Conservation (phyloP, 2,888 invertebrate species). For the Lasioglossum leucozonium region DNA sequence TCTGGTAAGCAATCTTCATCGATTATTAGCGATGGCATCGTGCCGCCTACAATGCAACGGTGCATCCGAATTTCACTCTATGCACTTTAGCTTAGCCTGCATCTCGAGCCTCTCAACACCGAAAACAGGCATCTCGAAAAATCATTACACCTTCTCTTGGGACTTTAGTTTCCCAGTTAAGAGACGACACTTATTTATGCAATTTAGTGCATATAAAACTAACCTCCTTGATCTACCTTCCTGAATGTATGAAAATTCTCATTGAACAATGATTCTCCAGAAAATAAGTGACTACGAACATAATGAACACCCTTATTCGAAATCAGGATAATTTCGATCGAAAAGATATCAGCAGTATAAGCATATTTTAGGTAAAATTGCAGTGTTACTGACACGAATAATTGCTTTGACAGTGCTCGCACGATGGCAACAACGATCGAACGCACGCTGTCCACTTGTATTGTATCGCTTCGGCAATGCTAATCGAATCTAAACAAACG, state of each 20-base stretch:
- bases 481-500: conserved; percentile 6
- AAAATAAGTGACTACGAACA: too few species aligned
- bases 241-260: background rate
- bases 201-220: background rate
- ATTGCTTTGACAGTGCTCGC: background rate
- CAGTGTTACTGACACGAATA: background rate
- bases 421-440: background rate
- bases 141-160: background rate
- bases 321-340: background rate
- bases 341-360: background rate
- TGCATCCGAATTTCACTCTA: background rate
- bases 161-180: background rate
- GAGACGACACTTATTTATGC: background rate
- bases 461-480: background rate
- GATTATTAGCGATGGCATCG: conserved; percentile 10
- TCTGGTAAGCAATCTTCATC: conserved; percentile 16
- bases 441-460: background rate
- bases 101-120: background rate
- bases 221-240: too few species aligned
- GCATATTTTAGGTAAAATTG: background rate
- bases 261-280: too few species aligned
- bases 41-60: background rate
- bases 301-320: too few species aligned
- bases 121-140: background rate
- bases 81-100: background rate